Evolutionary conservation across 2,888 invertebrate species (phyloP).

Genomic region (Drosophila melanosoma): DNA sequence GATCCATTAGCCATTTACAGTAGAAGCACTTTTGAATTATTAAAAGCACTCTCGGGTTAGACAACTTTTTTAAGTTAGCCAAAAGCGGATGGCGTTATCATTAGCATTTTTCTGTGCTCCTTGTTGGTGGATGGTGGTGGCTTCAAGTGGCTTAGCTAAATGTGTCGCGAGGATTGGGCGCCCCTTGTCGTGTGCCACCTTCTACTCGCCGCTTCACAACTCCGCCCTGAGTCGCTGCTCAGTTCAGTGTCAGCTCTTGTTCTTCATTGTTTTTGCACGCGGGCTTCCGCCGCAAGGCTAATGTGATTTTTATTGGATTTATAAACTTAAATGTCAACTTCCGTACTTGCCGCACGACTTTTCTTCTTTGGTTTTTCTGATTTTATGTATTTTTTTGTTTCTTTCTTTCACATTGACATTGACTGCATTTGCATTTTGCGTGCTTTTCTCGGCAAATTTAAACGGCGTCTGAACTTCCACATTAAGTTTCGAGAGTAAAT

Average conservation of each 20-base stretch:
- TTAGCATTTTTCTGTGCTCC: constrained; percentile 63
- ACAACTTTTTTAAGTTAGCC: constrained; percentile 31
- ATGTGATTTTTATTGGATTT: constrained; percentile 81
- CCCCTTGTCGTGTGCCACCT: constrained; percentile 1
- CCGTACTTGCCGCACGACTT: constrained; percentile 48
- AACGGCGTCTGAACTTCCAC: constrained; percentile 44
- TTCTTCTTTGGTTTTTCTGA: background rate
- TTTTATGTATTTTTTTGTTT: background rate
- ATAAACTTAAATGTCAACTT: constrained; percentile 76
- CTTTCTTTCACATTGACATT: constrained; percentile 21
- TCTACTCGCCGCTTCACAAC: background rate
- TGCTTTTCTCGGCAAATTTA: constrained; percentile 36
- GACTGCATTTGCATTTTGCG: constrained; percentile 47
- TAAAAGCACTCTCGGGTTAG: constrained; percentile 41
- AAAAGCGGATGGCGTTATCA: constrained; percentile 45
- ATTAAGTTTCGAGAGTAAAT: constrained; percentile 51
- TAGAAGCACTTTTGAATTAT: constrained; percentile 53
- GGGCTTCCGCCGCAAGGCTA: constrained; percentile 70
- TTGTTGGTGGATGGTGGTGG: constrained; percentile 2
- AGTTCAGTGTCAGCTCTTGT: constrained; percentile 59
- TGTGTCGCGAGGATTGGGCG: constrained; percentile 58
- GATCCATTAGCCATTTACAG: constrained; percentile 44
- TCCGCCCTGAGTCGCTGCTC: background rate
- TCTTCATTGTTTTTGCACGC: constrained; percentile 63
- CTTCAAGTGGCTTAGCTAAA: constrained; percentile 64